phyloP scores from a whole-genome alignment of 1,140 invertebrate species.

The Bombus superbus region DNA sequence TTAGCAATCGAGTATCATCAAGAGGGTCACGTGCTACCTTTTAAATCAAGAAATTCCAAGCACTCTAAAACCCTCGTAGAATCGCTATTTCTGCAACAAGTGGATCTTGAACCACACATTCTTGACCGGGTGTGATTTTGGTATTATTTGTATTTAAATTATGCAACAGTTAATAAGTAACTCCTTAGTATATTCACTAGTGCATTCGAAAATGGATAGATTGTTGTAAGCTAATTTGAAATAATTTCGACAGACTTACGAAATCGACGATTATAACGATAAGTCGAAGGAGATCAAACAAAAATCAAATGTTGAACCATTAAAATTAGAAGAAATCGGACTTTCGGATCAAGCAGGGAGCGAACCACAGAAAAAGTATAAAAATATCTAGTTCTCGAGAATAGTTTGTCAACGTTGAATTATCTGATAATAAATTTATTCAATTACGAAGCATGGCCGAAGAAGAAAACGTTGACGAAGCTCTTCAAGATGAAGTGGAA shows the following conservation, averaged over 20 bases:
- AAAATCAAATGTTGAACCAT: background rate
- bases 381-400: background rate
- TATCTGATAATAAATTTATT: background rate
- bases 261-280: background rate
- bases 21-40: slow-evolving; percentile 23
- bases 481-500: background rate
- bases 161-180: background rate
- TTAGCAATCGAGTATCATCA: slow-evolving; percentile 31
- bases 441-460: slow-evolving; percentile 54
- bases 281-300: background rate
- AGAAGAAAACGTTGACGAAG: background rate
- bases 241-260: background rate
- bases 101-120: slow-evolving; percentile 29
- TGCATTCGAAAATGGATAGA: background rate
- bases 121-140: slow-evolving; percentile 31
- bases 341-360: background rate
- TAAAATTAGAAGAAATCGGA: background rate
- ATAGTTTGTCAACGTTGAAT: background rate
- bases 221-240: background rate
- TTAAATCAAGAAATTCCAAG: slow-evolving; percentile 18
- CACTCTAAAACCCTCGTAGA: slow-evolving; percentile 8
- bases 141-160: slow-evolving; percentile 34
- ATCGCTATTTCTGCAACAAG: slow-evolving; percentile 14
- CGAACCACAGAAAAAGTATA: background rate
- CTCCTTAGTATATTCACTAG: background rate